Evolutionary conservation across 2,797 vertebrate species (phyloP), one percentile per base, ranked within the genome.

Genomic region (Pterois miles): DNA sequence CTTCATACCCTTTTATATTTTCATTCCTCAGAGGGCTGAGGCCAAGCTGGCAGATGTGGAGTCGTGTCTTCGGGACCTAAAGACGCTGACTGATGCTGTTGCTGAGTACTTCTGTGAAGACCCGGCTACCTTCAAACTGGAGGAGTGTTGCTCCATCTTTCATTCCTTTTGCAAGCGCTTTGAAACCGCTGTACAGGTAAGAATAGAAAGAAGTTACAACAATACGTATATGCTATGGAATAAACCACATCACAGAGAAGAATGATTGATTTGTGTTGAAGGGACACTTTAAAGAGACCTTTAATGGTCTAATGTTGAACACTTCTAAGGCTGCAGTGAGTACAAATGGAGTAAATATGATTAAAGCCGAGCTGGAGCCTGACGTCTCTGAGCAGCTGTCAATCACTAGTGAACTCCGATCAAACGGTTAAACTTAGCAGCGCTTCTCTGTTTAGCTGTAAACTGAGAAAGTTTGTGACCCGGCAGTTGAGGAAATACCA

Each of bases 101-200:
- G 95, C 94, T 0, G 95, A 96, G 69, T 97, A 89, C 74, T 96
- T 96, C 87, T 97, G 96, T 75, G 96, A 97, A 86, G 96, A 97
- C 27, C 91, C 95, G 2, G 65, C 80, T 2, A 70, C 83, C 10
- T 96, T 96, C 82, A 94, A 92, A 56, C 85, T 97, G 74, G 94
- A 96, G 22, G 96, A 96, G 77, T 96, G 96, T 88, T 96, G 95
- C 77, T 92, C 92, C 56, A 92, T 96, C 82, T 96, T 97, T 77
- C 87, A 94, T 71, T 94, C 92, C 4, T 97, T 97, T 68, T 95
- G 95, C 74, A 93, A 94, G 60, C 94, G 94, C 70, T 96, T 97
- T 81, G 88, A 93, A 4, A 86, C 70, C 0, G 96, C 96, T 7
- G 85, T 95, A 0, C 84, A 86, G 94, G 96, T 96, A 78, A 80